Conservation (phyloP, 53 echinoderm and acorn worm genomes). For the Henricia sp. region DNA sequence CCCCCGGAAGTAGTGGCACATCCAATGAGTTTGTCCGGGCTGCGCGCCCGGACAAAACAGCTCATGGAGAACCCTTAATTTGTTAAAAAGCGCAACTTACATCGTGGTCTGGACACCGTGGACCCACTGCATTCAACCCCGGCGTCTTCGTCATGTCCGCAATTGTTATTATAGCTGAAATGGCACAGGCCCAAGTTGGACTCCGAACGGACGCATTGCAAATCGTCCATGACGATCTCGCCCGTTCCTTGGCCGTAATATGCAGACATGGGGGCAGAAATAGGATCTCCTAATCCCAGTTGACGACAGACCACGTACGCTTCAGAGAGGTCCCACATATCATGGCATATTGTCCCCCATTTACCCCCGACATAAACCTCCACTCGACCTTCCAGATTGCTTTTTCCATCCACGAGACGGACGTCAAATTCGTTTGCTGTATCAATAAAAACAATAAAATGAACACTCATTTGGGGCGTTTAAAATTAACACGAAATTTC, state of each 20-base stretch:
- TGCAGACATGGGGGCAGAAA: background rate
- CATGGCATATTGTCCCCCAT: slow-evolving; percentile 80
- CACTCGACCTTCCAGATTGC: slow-evolving; percentile 41
- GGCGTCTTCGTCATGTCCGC: background rate
- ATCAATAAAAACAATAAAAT: too few relatives aligned
- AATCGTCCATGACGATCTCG: slow-evolving; percentile 45
- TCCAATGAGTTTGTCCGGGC: too few relatives aligned
- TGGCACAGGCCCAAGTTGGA: background rate
- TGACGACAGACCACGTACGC: slow-evolving; percentile 70
- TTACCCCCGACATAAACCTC: slow-evolving; percentile 57
- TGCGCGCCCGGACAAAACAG: too few relatives aligned
- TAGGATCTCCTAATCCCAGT: slow-evolving; percentile 55
- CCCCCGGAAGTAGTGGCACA: too few relatives aligned
- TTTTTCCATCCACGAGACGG: background rate
- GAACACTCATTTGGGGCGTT: too few relatives aligned
- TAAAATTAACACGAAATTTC: too few relatives aligned
- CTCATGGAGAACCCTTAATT: too few relatives aligned
- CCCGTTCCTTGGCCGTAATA: slow-evolving; percentile 66
- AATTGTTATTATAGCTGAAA: background rate
- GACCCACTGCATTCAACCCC: background rate
- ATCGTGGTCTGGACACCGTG: too few relatives aligned
- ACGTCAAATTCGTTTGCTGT: too few relatives aligned
- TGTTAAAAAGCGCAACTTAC: too few relatives aligned
- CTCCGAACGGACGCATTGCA: slow-evolving; percentile 48
- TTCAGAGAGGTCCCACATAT: slow-evolving; percentile 62